These are phyloP conservation scores for Diorhabda carinulata DNA, from an alignment of 1,140 invertebrate species.

Conservation along the genomic window DNA sequence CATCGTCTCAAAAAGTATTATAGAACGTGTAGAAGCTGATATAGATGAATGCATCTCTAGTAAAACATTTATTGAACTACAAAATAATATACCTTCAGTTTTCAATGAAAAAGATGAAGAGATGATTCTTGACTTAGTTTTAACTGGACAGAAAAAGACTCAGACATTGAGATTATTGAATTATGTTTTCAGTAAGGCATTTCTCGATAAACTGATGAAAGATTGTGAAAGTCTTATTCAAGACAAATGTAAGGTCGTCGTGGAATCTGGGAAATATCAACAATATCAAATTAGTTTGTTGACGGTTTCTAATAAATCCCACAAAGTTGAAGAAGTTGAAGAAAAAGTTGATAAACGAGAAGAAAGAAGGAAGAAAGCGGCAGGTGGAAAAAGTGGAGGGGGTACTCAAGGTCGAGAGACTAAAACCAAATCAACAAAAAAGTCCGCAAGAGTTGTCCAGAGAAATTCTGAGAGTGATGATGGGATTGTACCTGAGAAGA, in stretches of 20 bases:
- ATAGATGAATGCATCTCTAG: conserved; percentile 79
- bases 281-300: conserved; percentile 60
- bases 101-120: conserved; percentile 73
- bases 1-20: conserved; percentile 69
- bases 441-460: conserved; percentile 54
- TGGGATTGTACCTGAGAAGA: conserved; percentile 51
- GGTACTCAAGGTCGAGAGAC: conserved; percentile 91
- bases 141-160: conserved; percentile 53
- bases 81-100: conserved; percentile 73
- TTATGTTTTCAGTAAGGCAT: conserved; percentile 59
- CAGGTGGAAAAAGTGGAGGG: conserved; percentile 80
- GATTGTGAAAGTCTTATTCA: conserved; percentile 65
- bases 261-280: conserved; percentile 63
- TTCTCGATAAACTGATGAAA: conserved; percentile 66
- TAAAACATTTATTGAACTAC: conserved; percentile 75
- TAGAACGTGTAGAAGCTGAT: conserved; percentile 75
- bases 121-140: conserved; percentile 63
- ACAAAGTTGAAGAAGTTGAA: conserved; percentile 44
- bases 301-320: conserved; percentile 49
- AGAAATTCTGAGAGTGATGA: conserved; percentile 57
- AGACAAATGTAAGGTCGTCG: conserved; percentile 68
- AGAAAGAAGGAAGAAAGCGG: conserved; percentile 82
- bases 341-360: conserved; percentile 77
- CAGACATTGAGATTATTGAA: conserved; percentile 53
- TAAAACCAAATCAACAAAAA: conserved; percentile 91